Evolutionary conservation across 1,140 invertebrate genomes (phyloP).

Genomic region (Drosophila navojoa): DNA sequence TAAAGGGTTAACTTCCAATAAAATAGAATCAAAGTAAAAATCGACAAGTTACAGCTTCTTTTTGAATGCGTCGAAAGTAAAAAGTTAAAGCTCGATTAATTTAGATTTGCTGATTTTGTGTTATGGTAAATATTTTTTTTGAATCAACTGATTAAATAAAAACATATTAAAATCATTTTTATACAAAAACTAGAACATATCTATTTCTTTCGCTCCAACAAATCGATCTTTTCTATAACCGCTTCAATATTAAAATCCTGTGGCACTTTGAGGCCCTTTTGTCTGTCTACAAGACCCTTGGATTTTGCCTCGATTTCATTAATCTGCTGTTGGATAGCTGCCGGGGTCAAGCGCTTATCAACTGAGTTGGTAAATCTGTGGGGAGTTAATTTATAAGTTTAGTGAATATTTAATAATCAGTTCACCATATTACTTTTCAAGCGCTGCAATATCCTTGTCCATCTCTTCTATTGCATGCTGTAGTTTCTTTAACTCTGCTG

Average conservation of each 20-base stretch:
- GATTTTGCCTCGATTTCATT: conserved; percentile 32
- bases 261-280: conserved; percentile 43
- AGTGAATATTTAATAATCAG: neutral
- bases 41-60: conserved; percentile 22
- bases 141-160: conserved; percentile 73
- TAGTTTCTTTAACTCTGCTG: conserved; percentile 41
- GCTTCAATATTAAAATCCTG: conserved; percentile 66
- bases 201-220: conserved; percentile 36
- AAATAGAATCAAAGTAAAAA: conserved; percentile 56
- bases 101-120: conserved; percentile 66
- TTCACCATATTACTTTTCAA: conserved; percentile 50
- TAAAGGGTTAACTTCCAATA: conserved; percentile 52
- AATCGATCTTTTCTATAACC: conserved; percentile 63
- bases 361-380: conserved; percentile 50
- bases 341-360: conserved; percentile 50
- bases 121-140: conserved; percentile 67
- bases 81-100: conserved; percentile 31
- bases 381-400: neutral
- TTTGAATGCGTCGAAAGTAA: conserved; percentile 29
- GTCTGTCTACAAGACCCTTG: conserved; percentile 46
- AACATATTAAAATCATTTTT: conserved; percentile 70
- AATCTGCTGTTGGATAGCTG: conserved; percentile 28
- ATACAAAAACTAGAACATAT: conserved; percentile 46
- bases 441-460: conserved; percentile 36
- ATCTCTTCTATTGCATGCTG: conserved; percentile 18